These are phyloP conservation scores for Drosophila setifemur DNA, from an alignment of 1,140 invertebrate genomes.

Conservation along the genomic window DNA sequence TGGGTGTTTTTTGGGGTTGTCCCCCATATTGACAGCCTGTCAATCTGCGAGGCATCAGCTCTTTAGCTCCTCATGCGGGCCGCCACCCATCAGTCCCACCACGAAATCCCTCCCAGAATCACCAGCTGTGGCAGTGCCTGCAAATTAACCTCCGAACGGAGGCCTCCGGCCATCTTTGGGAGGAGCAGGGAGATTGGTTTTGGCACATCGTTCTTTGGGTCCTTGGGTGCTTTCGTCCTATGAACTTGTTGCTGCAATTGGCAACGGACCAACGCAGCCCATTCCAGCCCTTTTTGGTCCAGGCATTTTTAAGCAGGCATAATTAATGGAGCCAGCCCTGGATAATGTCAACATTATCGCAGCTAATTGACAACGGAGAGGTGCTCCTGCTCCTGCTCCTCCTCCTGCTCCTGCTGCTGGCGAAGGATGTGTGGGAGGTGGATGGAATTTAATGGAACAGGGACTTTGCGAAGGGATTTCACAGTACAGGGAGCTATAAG, in stretches of 20 bases:
- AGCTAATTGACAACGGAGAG: slow-evolving; percentile 38
- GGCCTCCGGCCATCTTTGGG: neutral
- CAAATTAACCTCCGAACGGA: slow-evolving; percentile 25
- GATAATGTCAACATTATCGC: slow-evolving; percentile 50
- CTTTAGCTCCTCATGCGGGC: slow-evolving; percentile 5
- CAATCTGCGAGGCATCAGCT: slow-evolving; percentile 23
- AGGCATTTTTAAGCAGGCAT: slow-evolving; percentile 32
- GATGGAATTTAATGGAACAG: slow-evolving; percentile 4
- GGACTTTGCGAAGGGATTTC: neutral
- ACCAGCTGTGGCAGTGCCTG: neutral
- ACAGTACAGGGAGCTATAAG: neutral
- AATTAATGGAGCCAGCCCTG: slow-evolving; percentile 25
- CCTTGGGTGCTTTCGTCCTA: too few relatives aligned
- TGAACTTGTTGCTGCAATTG: slow-evolving; percentile 46
- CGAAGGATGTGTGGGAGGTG: neutral
- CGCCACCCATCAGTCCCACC: neutral
- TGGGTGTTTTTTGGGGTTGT: slow-evolving; percentile 1
- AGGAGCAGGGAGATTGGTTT: too few relatives aligned
- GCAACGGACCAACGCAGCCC: neutral
- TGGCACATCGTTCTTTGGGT: too few relatives aligned
- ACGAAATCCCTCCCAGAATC: neutral
- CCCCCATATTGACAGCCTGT: slow-evolving; percentile 36
- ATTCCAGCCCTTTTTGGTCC: neutral
- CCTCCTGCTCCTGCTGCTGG: too few relatives aligned
- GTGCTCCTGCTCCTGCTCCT: neutral